Evolutionary conservation across 2,113 vertebrate species (phyloP).

Genomic region (Pardalotus punctatus): DNA sequence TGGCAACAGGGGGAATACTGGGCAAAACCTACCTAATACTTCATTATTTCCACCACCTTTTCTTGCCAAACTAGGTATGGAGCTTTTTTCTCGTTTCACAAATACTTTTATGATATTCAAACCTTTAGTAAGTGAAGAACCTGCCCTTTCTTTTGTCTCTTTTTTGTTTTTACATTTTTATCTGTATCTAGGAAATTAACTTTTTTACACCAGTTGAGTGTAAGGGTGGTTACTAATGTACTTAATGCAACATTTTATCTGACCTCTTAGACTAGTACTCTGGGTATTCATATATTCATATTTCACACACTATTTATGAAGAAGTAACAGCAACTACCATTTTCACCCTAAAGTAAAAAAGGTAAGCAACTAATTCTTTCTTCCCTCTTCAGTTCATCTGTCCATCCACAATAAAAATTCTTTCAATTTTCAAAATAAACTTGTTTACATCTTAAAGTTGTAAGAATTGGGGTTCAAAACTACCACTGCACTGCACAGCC

Average conservation of each 20-base stretch:
- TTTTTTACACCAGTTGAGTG: neutral
- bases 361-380: neutral
- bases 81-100: neutral
- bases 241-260: neutral
- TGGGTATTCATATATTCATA: fast-evolving
- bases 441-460: neutral
- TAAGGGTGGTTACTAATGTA: neutral
- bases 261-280: neutral
- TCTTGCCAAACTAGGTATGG: neutral
- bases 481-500: neutral
- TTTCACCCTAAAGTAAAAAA: neutral
- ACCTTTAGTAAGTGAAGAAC: neutral
- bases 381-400: neutral
- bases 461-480: neutral
- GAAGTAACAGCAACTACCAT: neutral
- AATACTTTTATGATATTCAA: neutral
- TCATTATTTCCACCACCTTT: neutral
- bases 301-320: neutral
- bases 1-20: neutral
- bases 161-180: neutral
- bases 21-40: neutral
- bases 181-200: neutral
- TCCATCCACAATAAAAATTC: neutral
- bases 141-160: neutral
- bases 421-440: neutral